These are phyloP conservation scores for Thelohanellus kitauei DNA, from an alignment of 30 jellyfish, hydroid and myxozoan genomes.

Conservation along the genomic window DNA sequence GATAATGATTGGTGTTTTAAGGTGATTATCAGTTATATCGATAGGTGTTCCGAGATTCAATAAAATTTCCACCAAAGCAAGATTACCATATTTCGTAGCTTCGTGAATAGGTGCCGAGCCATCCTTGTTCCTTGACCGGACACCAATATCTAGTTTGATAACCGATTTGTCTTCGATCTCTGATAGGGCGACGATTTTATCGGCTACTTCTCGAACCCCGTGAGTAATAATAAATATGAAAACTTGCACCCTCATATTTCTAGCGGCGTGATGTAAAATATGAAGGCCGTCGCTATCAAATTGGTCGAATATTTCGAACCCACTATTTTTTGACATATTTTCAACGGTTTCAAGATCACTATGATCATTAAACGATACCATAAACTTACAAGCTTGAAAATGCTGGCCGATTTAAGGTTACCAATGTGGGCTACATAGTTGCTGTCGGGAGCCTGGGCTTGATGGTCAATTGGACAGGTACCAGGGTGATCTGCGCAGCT, in stretches of 20 bases:
- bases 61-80: conserved; percentile 41
- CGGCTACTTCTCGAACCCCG: too few species aligned
- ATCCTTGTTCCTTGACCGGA: not conserved
- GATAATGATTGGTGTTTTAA: conserved; percentile 42
- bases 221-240: not conserved
- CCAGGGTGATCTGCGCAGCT: too few species aligned
- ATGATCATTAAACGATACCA: too few species aligned
- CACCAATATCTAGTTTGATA: too few species aligned
- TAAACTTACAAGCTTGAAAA: too few species aligned
- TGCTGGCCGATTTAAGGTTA: too few species aligned
- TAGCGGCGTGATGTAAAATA: not conserved
- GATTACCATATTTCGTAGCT: conserved; percentile 84
- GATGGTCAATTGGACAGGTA: too few species aligned
- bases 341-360: too few species aligned
- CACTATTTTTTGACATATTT: too few species aligned
- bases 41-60: conserved; percentile 50
- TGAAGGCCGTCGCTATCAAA: not conserved
- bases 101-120: conserved; percentile 36
- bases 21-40: conserved; percentile 31
- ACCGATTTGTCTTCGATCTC: too few species aligned
- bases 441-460: too few species aligned
- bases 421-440: too few species aligned
- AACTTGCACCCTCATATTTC: not conserved
- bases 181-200: not conserved
- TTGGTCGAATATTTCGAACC: not conserved